phyloP scores from a whole-genome alignment of 2,113 vertebrate species.

The Canis aureus region DNA sequence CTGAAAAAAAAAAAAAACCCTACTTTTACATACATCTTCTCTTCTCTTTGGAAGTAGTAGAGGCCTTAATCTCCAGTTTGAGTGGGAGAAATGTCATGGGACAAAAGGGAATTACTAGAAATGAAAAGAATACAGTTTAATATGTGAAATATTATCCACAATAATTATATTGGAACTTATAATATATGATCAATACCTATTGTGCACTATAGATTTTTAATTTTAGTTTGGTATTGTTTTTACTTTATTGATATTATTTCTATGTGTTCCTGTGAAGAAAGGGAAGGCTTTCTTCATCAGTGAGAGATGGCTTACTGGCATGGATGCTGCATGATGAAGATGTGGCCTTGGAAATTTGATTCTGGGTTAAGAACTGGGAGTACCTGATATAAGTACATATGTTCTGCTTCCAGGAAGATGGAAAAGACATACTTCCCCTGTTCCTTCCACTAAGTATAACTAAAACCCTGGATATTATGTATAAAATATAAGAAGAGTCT shows the following conservation, averaged over 20 bases:
- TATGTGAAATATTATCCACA: not conserved
- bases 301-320: not conserved
- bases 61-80: not conserved
- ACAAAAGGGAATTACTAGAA: not conserved
- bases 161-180: constrained; percentile 1
- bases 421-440: not conserved
- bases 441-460: not conserved
- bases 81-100: not conserved
- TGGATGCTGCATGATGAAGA: not conserved
- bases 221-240: constrained; percentile 52
- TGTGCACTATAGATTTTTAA: not conserved
- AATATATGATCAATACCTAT: not conserved
- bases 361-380: not conserved
- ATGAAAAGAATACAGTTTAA: constrained; percentile 12
- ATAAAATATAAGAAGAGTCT: not conserved
- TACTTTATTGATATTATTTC: constrained; percentile 9
- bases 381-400: not conserved
- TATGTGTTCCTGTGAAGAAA: not conserved
- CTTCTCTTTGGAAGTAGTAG: not conserved
- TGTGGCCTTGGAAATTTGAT: not conserved
- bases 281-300: not conserved
- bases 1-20: not conserved
- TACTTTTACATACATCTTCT: not conserved
- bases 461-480: not conserved
- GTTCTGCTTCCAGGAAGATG: not conserved